Percentiles rank a stretch among this genome's conserved stretches.
Evolutionary conservation across 2,797 vertebrate genomes (phyloP).

Genomic region (Phylloscopus collybita): DNA sequence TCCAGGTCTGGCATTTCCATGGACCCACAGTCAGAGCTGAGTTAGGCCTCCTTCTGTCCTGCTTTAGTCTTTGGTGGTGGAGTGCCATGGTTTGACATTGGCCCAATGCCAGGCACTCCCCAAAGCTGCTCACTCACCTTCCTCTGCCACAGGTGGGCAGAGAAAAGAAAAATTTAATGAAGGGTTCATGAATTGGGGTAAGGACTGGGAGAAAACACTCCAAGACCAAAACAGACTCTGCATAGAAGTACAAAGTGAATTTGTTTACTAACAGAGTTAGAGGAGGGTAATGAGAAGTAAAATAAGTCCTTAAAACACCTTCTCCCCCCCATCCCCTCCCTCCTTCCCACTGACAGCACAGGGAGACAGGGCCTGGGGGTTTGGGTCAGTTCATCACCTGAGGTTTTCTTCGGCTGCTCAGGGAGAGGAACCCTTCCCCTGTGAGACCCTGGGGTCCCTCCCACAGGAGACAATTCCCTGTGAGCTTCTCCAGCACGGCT

Average conservation of each 20-base stretch:
- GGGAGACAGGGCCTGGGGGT: not conserved
- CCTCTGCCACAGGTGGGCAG: not conserved
- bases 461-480: not conserved
- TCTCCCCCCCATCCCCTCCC: not conserved
- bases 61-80: not conserved
- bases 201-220: not conserved
- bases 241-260: not conserved
- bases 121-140: fast-evolving
- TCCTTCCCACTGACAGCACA: fast-evolving
- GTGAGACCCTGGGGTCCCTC: not conserved
- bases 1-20: not conserved
- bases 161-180: not conserved
- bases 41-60: not conserved
- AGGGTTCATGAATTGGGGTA: not conserved
- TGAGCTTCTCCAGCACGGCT: not conserved
- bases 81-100: not conserved
- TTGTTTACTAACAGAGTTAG: not conserved
- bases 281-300: not conserved
- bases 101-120: not conserved
- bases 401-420: not conserved
- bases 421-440: not conserved
- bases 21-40: not conserved
- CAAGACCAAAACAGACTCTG: no score
- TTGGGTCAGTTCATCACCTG: not conserved
- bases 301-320: not conserved